These are phyloP conservation scores for Ectemnius lituratus DNA, from an alignment of 2,888 invertebrate species.

Conservation along the genomic window DNA sequence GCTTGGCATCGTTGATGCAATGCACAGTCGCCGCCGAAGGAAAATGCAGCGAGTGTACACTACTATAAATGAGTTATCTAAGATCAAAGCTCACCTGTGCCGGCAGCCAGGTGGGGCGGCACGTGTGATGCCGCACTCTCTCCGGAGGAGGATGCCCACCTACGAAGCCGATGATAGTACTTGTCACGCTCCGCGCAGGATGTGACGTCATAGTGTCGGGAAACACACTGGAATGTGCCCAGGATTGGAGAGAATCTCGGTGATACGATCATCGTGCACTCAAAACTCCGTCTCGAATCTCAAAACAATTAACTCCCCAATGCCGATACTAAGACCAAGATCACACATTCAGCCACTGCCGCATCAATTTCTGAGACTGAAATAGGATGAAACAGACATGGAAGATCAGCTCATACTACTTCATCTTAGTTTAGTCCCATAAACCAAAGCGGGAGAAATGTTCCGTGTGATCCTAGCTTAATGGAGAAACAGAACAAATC, in stretches of 20 bases:
- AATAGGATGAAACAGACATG: too few species aligned
- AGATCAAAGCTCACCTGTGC: constrained; percentile 46
- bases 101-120: constrained; percentile 38
- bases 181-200: constrained; percentile 61
- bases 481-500: constrained; percentile 6
- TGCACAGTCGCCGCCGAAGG: neutral
- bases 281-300: too few species aligned
- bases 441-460: too few species aligned
- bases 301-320: too few species aligned
- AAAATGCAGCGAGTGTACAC: constrained; percentile 15
- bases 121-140: constrained; percentile 3
- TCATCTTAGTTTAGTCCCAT: too few species aligned
- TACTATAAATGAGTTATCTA: constrained; percentile 47
- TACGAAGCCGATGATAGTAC: constrained; percentile 49
- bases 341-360: too few species aligned
- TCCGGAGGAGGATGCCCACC: constrained; percentile 45
- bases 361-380: too few species aligned
- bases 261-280: constrained; percentile 4
- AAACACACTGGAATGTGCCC: constrained; percentile 38
- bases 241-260: too few species aligned
- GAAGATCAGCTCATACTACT: too few species aligned
- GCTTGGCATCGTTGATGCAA: too few species aligned
- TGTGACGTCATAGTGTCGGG: constrained; percentile 58
- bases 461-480: too few species aligned
- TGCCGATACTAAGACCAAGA: neutral